Conservation (phyloP, 2,113 vertebrate species). For the Sturnira hondurensis region DNA sequence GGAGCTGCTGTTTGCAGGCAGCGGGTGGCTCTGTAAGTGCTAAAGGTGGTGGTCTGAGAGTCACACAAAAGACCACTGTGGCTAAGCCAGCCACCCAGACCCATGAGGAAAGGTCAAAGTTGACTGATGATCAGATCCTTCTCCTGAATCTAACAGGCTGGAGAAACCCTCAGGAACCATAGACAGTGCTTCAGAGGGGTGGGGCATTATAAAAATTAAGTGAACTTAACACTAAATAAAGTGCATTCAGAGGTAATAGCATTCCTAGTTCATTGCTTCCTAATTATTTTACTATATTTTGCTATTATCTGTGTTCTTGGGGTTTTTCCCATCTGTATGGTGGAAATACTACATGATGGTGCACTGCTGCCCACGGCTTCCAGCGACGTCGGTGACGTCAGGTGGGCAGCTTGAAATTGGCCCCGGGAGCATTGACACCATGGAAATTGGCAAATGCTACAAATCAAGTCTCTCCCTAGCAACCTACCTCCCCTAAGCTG, state of each 20-base stretch:
- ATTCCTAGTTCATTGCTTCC: neutral
- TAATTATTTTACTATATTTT: neutral
- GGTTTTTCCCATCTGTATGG: neutral
- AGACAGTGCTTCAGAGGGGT: neutral
- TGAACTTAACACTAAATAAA: neutral
- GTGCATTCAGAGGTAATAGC: neutral
- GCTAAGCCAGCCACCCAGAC: neutral
- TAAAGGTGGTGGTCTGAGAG: neutral
- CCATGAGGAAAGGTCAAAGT: neutral
- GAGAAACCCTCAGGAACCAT: neutral
- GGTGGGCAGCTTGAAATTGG: neutral
- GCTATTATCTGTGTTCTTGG: neutral
- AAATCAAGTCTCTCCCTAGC: neutral
- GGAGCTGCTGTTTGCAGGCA: neutral
- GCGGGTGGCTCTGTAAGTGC: neutral
- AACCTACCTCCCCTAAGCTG: no score
- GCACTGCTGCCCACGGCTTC: neutral
- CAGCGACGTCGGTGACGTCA: neutral
- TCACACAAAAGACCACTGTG: neutral
- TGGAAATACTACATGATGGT: neutral
- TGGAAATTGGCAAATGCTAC: neutral
- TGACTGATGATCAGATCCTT: neutral
- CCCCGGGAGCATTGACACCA: neutral
- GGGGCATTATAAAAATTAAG: neutral
- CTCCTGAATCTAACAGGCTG: neutral